Evolutionary conservation across 1,140 invertebrate genomes (phyloP), one percentile per base, ranked within the genome.

Genomic region (Drosophila ercepeae): DNA sequence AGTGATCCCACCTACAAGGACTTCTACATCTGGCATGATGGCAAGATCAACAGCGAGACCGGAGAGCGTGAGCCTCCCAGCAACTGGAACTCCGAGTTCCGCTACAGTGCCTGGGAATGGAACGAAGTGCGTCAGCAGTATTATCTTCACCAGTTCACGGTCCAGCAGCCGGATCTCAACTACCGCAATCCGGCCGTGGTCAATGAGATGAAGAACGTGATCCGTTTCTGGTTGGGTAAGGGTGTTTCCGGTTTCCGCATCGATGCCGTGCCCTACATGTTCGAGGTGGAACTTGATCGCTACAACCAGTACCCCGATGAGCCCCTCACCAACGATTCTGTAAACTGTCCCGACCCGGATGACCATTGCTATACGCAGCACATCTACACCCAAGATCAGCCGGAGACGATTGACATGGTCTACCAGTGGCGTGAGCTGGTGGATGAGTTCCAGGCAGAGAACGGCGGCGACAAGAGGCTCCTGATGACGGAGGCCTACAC

Each of bases 211-310:
- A 91, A 93, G 50, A 92, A 94, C 39, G 92, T 95, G 27, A 77
- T 96, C 9, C 92, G 91, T 67, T 96, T 94, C 79, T 96, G 96
- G 95, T 76, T 96, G 45, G 93, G 93, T 48, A 93, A 93, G 83
- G 95, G 95, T 4, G 93, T 96, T 0, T 94, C 94, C 78, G 96
- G 96, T 0, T 95, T 96, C 90, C 92, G 94, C 44, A 92, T 96
- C 13, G 94, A 94, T 75, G 93, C 94, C 1, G 90, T 94, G 0
- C 93, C 93, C 32, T 92, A 93, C 84, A 60, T 95, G 4, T 92
- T 94, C 46, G 94, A 95, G 90, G 90, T 88, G 0, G 92, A 93
- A 0, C 90, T 92, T 34, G 91, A 89, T 8, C 92, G 78, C 21
- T 92, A 92, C 25, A 92, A 92, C n/a, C 67, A 90, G 13, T 93